phyloP scores from a whole-genome alignment of 2,888 invertebrate genomes.

The Drosophila paramelanica region DNA sequence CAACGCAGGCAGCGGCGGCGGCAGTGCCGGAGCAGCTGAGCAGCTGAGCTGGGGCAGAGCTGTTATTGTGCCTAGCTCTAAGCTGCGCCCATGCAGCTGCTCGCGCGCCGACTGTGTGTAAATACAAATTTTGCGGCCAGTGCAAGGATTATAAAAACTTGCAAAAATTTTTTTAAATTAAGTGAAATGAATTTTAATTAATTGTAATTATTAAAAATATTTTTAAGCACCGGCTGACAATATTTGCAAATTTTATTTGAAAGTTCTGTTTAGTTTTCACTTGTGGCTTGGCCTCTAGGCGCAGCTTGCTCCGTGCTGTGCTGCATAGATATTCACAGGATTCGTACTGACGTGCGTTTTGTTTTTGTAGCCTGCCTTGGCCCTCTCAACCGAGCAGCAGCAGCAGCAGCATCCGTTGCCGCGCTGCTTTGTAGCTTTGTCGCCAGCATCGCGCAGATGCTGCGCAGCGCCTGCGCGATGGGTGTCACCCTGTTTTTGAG shows the following conservation, averaged over 20 bases:
- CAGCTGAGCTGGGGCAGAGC: slow-evolving; percentile 31
- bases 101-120: slow-evolving; percentile 3
- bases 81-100: slow-evolving; percentile 57
- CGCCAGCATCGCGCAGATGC: slow-evolving; percentile 55
- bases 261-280: slow-evolving; percentile 32
- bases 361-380: slow-evolving; percentile 77
- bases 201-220: not conserved
- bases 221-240: not conserved
- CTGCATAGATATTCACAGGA: slow-evolving; percentile 83
- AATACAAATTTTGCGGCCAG: not conserved
- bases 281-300: slow-evolving; percentile 17
- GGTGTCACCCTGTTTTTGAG: slow-evolving; percentile 65
- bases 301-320: slow-evolving; percentile 71
- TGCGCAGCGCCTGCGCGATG: slow-evolving; percentile 71
- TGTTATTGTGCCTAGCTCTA: slow-evolving; percentile 12
- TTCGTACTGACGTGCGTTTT: slow-evolving; percentile 78
- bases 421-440: slow-evolving; percentile 54
- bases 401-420: slow-evolving; percentile 25
- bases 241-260: not conserved
- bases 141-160: not conserved
- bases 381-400: slow-evolving; percentile 47
- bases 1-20: slow-evolving; percentile 5
- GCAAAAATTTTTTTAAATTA: slow-evolving; percentile 7
- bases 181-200: not conserved
- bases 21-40: slow-evolving; percentile 38